Base-by-base conservation (phyloP, 2,797 vertebrate species). In the Chaunax sp. region DNA sequence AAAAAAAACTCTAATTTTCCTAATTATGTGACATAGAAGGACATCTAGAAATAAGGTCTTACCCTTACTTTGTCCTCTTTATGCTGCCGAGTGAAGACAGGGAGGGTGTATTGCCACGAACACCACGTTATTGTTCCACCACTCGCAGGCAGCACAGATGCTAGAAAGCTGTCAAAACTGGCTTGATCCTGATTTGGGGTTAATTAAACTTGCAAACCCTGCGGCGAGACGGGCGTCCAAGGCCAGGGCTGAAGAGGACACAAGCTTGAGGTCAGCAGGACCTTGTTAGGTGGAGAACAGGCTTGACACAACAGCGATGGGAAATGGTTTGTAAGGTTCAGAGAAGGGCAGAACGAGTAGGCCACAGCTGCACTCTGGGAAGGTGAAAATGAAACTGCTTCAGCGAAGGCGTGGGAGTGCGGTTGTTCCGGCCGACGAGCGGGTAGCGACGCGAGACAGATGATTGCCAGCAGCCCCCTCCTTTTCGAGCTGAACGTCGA, bases 201-300 rank as follows among this genome's bases (percentile, higher is more conserved):
- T 94, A 94, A 94, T 94, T 93, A 93, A 93, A 93, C 81, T 91
- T 83, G 79, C 87, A 82, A 87, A 89, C 85, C 87, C 85, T 74
- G 82, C 64, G 20, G 87, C 30, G 79, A 72, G 55, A 76, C 63
- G 66, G 65, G 67, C 75, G 84, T 85, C 73, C 68, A 64, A 73
- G 69, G 87, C 88, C 88, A 78, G 83, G 74, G 72, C 74, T 75
- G 77, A 82, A 71, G 77, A 91, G 84, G 85, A 88, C 85, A 72
- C 80, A 28, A 69, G 78, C 86, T 84, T 1, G 86, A 89, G 90
- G 89, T 92, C 90, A 87, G 80, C 58, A 22, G 83, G 87, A 92
- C 85, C 88, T 89, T 87, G 86, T 92, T 90, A 91, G 89, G 86
- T 86, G 82, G 80, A 85, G 87, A 74, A 46, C 2, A 35, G 85